Percentiles rank a stretch among this genome's conserved stretches.
Evolutionary conservation across 2,797 vertebrate species (phyloP).

Genomic region (Echeneis naucrates): DNA sequence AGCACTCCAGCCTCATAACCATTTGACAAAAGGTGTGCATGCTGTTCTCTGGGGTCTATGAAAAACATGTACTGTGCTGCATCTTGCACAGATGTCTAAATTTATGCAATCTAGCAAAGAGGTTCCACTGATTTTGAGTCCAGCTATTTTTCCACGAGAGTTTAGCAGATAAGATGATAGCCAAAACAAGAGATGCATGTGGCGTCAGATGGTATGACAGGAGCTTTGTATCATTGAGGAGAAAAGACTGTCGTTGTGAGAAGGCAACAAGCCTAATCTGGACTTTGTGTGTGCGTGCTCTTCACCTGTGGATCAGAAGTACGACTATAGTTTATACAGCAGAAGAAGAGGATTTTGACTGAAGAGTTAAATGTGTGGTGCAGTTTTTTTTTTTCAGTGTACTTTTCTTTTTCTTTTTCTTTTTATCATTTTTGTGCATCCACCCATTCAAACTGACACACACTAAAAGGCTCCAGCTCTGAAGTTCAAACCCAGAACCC

Average conservation of each 20-base stretch:
- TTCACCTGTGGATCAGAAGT: not conserved
- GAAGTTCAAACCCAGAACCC: too few species aligned
- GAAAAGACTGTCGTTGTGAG: conserved; percentile 34
- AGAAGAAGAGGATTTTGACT: too few species aligned
- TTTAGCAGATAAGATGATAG: conserved; percentile 41
- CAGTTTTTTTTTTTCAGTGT: too few species aligned
- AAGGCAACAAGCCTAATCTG: conserved; percentile 20
- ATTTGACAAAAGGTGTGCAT: not conserved
- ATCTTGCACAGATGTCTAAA: not conserved
- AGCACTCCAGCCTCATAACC: not conserved
- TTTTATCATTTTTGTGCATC: too few species aligned
- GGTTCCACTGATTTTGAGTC: conserved; percentile 25
- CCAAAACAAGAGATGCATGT: conserved; percentile 18
- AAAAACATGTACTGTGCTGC: not conserved
- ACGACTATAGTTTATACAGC: too few species aligned
- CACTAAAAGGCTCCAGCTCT: too few species aligned
- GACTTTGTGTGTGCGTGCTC: not conserved
- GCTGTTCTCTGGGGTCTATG: not conserved
- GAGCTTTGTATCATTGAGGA: conserved; percentile 17
- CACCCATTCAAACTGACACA: too few species aligned
- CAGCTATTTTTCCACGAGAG: conserved; percentile 36
- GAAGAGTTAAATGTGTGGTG: too few species aligned
- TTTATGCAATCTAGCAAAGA: conserved; percentile 5
- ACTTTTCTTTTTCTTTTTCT: too few species aligned
- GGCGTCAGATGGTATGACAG: conserved; percentile 17